Evolutionary conservation across 2,797 vertebrate genomes (phyloP), one percentile per base, ranked within the genome.

Genomic region (Leptatherina wallacei): DNA sequence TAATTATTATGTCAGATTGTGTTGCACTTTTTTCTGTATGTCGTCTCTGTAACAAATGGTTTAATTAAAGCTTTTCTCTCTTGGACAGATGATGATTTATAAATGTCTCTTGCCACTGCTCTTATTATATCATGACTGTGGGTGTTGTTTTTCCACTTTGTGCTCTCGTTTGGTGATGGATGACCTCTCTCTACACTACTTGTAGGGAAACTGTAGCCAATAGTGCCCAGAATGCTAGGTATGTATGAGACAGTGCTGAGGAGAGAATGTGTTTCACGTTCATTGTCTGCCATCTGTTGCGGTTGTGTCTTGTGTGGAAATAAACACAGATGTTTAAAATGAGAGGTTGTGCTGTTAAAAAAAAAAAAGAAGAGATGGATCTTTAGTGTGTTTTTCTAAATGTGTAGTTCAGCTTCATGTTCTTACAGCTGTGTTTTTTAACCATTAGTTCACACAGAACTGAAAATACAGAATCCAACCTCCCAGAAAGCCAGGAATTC

Each of bases 401-500:
- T 24, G 1, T 60, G 38, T 20, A 8, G 14, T 36, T 20, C 2
- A 16, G 11, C 27, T 20, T 73, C 14, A 11, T 68, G 44, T 62
- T 62, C 35, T 73, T 65, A 70, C 73, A 51, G 65, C 18, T 6
- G 0, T 38, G 22, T 47, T 7, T 70, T 75, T 78, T 2, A 32
- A 67, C 20, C 16, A 2, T 85, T 61, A 92, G 86, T 85, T 67
- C 88, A 54, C 80, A 78, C 91, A 97, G 94, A 90, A 91, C 93
- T 58, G 95, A 96, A 74, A 96, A 95, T 44, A 76, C 91, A 38
- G 95, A 93, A 29, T 87, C 88, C 14, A 92, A 92, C 2, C 72
- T 83, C 16, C 93, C 92, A 0, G 97, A 97, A 81, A 94, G 94
- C 75, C 94, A 96, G 73, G 96, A 96, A 82, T 98, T 98, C 89